A percentile compares a stretch with the other conserved stretches of the same genome.
phyloP scores from a whole-genome alignment of 2,113 vertebrate genomes.

The Oxygymnocypris stewartii region DNA sequence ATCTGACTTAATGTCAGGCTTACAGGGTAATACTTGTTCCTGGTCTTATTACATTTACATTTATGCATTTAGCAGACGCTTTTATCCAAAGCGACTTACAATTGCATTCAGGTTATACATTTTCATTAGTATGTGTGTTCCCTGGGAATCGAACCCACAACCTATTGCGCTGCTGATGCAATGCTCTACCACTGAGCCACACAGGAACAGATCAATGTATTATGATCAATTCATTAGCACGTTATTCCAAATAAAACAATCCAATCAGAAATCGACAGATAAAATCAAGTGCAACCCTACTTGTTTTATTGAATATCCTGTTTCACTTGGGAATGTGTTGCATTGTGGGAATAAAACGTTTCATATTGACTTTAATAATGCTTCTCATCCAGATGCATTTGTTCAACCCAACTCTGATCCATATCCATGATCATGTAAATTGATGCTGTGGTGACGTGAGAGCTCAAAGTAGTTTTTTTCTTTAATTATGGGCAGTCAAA shows the following conservation, averaged over 20 bases:
- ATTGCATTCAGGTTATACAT: too few species aligned
- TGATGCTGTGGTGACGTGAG: not conserved
- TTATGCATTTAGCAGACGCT: too few species aligned
- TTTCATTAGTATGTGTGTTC: too few species aligned
- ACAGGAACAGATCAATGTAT: too few species aligned
- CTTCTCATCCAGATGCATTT: constrained; percentile 16
- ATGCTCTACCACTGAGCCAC: too few species aligned
- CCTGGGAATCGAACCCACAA: too few species aligned
- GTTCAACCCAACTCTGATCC: not conserved
- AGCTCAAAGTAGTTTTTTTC: not conserved
- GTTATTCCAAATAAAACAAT: not conserved
- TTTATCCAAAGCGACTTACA: too few species aligned
- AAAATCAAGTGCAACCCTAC: not conserved
- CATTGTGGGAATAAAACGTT: not conserved
- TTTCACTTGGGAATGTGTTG: not conserved
- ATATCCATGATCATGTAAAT: constrained; percentile 3
- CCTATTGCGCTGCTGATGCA: too few species aligned
- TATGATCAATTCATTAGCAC: not conserved
- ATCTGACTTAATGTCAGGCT: not conserved
- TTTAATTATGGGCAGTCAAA: constrained; percentile 40
- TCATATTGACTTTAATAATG: not conserved
- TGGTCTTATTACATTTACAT: too few species aligned
- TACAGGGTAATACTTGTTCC: not conserved
- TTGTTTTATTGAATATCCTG: not conserved
- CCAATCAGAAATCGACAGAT: not conserved